Conservation (phyloP, 2,797 vertebrate species). For the Coregonus ussuriensis region DNA sequence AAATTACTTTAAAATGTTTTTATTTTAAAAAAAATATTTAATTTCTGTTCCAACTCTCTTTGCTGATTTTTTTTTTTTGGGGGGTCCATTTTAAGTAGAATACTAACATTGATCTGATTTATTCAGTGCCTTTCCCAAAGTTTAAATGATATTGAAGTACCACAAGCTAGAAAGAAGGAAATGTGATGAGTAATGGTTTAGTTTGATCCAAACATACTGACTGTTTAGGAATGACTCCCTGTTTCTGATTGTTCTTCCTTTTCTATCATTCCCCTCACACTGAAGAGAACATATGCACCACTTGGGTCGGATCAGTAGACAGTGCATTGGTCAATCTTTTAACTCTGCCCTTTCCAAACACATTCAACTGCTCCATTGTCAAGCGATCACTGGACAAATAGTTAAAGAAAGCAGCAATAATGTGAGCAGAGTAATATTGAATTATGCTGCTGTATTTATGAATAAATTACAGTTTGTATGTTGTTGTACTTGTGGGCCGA, state of each 20-base stretch:
- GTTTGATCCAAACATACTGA: neutral
- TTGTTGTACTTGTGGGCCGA: conserved; percentile 10
- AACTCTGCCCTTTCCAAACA: neutral
- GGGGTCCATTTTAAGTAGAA: conserved; percentile 47
- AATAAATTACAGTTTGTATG: conserved; percentile 1
- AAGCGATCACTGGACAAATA: conserved; percentile 1
- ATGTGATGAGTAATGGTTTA: neutral
- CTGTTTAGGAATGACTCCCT: neutral
- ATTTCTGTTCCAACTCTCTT: conserved; percentile 43
- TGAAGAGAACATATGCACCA: too few species aligned
- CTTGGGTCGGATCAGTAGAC: too few species aligned
- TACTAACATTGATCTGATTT: conserved; percentile 29
- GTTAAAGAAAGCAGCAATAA: conserved; percentile 32
- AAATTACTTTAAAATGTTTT: conserved; percentile 62
- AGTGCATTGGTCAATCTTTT: neutral
- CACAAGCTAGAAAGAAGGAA: conserved; percentile 17
- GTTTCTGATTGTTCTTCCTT: neutral
- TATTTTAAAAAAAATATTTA: conserved; percentile 69
- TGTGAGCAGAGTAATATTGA: conserved; percentile 13
- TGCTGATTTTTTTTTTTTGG: conserved; percentile 12
- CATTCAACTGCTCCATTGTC: conserved; percentile 9
- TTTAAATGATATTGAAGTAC: conserved; percentile 29
- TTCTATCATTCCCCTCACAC: neutral
- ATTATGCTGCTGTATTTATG: neutral
- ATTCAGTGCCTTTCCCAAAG: conserved; percentile 71